Evolutionary conservation across 2,113 vertebrate genomes (phyloP).

Genomic region (Podarcis cretensis): DNA sequence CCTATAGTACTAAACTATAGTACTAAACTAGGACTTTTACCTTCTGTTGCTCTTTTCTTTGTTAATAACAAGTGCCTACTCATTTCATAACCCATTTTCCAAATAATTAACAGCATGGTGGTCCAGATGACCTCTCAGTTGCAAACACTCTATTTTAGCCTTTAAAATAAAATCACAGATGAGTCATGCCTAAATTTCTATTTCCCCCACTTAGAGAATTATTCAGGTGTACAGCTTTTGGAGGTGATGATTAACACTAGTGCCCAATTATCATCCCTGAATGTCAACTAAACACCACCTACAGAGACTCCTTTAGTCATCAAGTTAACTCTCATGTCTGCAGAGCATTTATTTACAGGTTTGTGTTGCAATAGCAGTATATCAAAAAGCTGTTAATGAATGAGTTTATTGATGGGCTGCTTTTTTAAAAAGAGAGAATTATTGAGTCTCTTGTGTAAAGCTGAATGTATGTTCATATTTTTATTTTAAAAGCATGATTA

Average conservation of each 20-base stretch:
- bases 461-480: background rate
- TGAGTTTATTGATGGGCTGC: background rate
- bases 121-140: background rate
- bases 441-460: background rate
- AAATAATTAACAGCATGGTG: background rate
- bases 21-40: background rate
- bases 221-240: slow-evolving; percentile 11
- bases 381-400: background rate
- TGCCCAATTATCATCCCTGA: background rate
- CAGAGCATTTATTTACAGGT: background rate
- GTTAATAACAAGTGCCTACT: background rate
- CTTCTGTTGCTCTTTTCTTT: background rate
- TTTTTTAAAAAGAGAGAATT: background rate
- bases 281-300: background rate
- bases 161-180: background rate
- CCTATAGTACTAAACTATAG: too few species aligned
- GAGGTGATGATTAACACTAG: slow-evolving; percentile 13
- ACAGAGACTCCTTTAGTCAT: background rate
- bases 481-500: background rate
- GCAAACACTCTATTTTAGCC: background rate
- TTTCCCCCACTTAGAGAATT: slow-evolving; percentile 11
- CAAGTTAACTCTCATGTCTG: background rate
- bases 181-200: background rate
- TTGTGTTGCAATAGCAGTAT: background rate
- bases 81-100: background rate